Conservation (phyloP, 2,888 invertebrate genomes). For the Carabus problematicus region DNA sequence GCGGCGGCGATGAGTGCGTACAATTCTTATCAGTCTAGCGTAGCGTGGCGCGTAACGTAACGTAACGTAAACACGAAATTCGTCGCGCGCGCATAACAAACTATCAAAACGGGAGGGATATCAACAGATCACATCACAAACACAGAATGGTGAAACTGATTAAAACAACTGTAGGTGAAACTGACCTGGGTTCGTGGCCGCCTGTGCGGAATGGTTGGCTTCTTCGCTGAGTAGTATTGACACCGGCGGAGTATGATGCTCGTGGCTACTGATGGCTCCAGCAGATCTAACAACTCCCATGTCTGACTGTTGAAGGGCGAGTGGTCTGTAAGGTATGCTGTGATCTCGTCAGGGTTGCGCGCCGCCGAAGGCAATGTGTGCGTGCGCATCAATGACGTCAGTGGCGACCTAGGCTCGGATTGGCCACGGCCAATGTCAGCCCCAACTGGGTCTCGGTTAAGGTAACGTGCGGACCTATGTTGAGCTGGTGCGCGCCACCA, state of each 20-base stretch:
- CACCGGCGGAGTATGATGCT: no score
- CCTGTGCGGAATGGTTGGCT: constrained; percentile 33
- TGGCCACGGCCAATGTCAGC: constrained; percentile 56
- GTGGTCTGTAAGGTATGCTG: constrained; percentile 48
- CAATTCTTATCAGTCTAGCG: no score
- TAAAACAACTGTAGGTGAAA: neutral
- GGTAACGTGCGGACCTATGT: constrained; percentile 47
- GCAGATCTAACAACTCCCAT: constrained; percentile 32
- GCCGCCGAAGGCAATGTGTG: constrained; percentile 48
- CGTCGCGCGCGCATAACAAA: neutral
- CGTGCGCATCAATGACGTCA: constrained; percentile 64
- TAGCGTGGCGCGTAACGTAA: no score
- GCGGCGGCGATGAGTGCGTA: neutral
- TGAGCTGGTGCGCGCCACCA: no score
- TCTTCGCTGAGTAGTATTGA: neutral
- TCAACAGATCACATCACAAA: constrained; percentile 2
- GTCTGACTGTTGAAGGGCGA: constrained; percentile 45
- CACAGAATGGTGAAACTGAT: neutral
- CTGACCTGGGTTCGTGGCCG: constrained; percentile 24
- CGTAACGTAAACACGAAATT: no score
- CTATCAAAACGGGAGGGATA: no score
- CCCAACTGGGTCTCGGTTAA: constrained; percentile 55
- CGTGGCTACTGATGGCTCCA: constrained; percentile 4
- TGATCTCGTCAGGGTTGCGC: constrained; percentile 47
- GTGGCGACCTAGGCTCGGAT: constrained; percentile 64